These are phyloP conservation scores for Hypanus sabinus DNA, from an alignment of 2,113 vertebrate genomes.

Conservation along the genomic window DNA sequence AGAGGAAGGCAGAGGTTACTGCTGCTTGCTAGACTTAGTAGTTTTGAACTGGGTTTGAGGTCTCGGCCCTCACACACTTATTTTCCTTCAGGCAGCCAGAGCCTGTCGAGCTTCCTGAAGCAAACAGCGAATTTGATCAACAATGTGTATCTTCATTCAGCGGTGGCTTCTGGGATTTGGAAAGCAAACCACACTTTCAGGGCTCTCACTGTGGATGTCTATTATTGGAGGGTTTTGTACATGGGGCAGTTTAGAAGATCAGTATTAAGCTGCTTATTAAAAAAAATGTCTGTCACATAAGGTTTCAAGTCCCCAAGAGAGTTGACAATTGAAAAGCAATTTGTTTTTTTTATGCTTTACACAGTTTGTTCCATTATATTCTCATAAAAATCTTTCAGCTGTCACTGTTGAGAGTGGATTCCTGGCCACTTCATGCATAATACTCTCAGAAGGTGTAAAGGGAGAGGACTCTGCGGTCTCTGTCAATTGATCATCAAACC, in stretches of 20 bases:
- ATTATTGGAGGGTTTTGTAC: too few species aligned
- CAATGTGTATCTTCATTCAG: too few species aligned
- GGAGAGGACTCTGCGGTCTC: neutral
- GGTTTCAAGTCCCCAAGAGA: constrained; percentile 18
- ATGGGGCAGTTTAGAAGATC: neutral
- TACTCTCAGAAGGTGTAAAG: constrained; percentile 1
- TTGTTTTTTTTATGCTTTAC: constrained; percentile 28
- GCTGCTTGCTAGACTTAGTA: too few species aligned
- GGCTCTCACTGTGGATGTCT: too few species aligned
- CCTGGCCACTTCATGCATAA: neutral
- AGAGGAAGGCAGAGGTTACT: too few species aligned
- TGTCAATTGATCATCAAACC: constrained; percentile 1
- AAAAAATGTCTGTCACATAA: neutral
- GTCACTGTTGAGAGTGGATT: neutral
- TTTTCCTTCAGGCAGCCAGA: too few species aligned
- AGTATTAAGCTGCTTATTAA: constrained; percentile 5
- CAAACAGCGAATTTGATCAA: too few species aligned
- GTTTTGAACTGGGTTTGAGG: too few species aligned
- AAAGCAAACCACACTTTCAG: too few species aligned
- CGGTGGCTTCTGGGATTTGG: too few species aligned
- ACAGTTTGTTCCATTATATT: constrained; percentile 5
- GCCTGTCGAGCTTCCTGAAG: too few species aligned
- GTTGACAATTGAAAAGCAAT: constrained; percentile 26
- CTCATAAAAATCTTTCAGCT: constrained; percentile 24
- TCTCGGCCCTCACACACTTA: too few species aligned